Conservation (phyloP, 2,113 vertebrate species). For the Leiothrix lutea region DNA sequence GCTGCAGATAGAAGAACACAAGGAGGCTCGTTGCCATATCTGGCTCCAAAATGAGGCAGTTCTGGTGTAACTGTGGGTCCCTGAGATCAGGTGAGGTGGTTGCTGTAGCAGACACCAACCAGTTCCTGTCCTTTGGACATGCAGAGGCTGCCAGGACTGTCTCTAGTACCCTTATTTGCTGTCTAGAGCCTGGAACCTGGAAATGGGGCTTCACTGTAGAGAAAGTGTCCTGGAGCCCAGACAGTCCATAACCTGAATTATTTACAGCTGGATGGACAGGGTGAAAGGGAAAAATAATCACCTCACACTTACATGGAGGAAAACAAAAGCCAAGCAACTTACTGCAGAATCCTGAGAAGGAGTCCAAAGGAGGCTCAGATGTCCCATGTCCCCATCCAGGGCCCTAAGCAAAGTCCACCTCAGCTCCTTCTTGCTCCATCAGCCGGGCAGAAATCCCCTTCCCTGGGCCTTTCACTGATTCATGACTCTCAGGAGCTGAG, state of each 20-base stretch:
- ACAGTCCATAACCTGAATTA: neutral
- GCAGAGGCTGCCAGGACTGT: neutral
- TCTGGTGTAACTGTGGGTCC: neutral
- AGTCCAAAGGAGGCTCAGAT: neutral
- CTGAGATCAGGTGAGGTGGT: neutral
- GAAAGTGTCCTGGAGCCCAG: neutral
- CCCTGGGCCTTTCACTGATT: neutral
- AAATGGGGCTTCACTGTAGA: accelerated
- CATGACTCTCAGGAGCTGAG: neutral
- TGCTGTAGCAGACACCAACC: accelerated
- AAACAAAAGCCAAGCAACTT: neutral
- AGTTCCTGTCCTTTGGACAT: neutral
- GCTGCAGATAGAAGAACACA: neutral
- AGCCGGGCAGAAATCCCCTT: neutral
- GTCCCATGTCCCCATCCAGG: neutral
- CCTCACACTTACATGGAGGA: neutral
- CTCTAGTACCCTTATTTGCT: neutral
- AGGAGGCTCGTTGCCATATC: neutral
- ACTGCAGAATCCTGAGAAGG: neutral
- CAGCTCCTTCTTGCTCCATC: neutral
- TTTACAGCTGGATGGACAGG: neutral
- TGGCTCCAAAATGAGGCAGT: neutral
- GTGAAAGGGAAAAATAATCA: neutral
- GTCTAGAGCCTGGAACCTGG: neutral
- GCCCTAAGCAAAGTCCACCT: neutral